phyloP scores from a whole-genome alignment of 2,888 invertebrate genomes.

The Sinotaia quadrata region DNA sequence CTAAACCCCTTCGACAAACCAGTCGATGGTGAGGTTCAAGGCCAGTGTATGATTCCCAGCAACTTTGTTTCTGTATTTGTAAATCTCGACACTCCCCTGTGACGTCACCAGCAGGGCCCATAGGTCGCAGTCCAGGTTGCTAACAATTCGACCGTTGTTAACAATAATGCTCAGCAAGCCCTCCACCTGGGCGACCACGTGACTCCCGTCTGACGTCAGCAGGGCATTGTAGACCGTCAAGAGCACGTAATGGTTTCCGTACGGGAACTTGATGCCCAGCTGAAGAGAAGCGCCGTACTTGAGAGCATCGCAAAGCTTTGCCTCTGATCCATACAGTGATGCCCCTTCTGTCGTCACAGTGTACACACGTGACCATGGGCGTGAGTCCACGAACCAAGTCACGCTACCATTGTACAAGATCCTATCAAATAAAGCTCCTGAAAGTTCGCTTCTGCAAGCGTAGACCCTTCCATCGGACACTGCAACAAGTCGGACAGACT shows the following conservation, averaged over 20 bases:
- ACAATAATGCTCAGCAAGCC: constrained; percentile 4
- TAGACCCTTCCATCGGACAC: not conserved
- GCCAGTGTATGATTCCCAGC: not conserved
- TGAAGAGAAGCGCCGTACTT: not conserved
- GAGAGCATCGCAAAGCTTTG: not conserved
- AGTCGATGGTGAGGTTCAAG: constrained; percentile 8
- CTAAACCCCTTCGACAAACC: constrained; percentile 15
- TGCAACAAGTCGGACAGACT: not conserved
- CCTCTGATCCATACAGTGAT: constrained; percentile 5
- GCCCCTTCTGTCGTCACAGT: constrained; percentile 13
- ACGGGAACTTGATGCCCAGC: not conserved
- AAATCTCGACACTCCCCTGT: constrained; percentile 9
- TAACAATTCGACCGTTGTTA: not conserved
- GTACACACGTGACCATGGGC: constrained; percentile 14
- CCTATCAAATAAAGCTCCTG: too few species aligned
- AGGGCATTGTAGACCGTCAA: not conserved
- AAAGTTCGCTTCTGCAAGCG: too few species aligned
- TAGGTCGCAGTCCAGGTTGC: constrained; percentile 5
- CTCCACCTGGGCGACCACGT: constrained; percentile 4
- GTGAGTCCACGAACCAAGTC: constrained; percentile 17
- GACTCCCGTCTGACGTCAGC: not conserved
- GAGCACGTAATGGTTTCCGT: not conserved
- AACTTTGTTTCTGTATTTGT: constrained; percentile 7
- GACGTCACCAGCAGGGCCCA: constrained; percentile 16
- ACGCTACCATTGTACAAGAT: not conserved